Conservation (phyloP, 2,888 invertebrate genomes). For the Anthophora plumipes region DNA sequence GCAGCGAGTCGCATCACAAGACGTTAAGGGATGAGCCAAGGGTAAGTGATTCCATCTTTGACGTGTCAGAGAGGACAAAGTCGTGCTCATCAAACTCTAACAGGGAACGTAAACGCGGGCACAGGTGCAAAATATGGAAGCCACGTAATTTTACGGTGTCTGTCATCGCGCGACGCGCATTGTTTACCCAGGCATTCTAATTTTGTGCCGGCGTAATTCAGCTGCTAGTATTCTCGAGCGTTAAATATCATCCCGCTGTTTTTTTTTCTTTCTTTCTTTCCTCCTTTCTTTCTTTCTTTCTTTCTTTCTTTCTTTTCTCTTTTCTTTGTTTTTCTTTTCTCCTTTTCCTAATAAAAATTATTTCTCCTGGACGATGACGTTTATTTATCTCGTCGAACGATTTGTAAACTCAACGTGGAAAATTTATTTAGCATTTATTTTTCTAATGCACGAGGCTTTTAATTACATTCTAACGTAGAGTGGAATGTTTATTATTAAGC, state of each 20-base stretch:
- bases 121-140: constrained; percentile 34
- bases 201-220: constrained; percentile 28
- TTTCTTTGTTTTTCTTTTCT: too few species aligned
- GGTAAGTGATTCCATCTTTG: constrained; percentile 86
- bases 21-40: constrained; percentile 91
- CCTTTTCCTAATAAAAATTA: too few species aligned
- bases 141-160: constrained; percentile 40
- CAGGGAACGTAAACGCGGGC: not conserved
- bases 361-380: too few species aligned
- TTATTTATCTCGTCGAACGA: too few species aligned
- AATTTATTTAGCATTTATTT: too few species aligned
- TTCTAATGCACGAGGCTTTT: too few species aligned
- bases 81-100: constrained; percentile 36
- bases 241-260: constrained; percentile 24
- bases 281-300: too few species aligned
- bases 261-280: too few species aligned
- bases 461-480: too few species aligned
- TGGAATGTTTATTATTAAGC: too few species aligned
- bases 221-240: constrained; percentile 8
- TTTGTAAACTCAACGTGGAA: too few species aligned
- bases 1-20: constrained; percentile 91
- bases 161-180: constrained; percentile 32
- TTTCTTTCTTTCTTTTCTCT: too few species aligned
- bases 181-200: constrained; percentile 42
- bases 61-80: constrained; percentile 74